Evolutionary conservation across 2,797 vertebrate species (phyloP).

Genomic region (Brachymystax lenok): DNA sequence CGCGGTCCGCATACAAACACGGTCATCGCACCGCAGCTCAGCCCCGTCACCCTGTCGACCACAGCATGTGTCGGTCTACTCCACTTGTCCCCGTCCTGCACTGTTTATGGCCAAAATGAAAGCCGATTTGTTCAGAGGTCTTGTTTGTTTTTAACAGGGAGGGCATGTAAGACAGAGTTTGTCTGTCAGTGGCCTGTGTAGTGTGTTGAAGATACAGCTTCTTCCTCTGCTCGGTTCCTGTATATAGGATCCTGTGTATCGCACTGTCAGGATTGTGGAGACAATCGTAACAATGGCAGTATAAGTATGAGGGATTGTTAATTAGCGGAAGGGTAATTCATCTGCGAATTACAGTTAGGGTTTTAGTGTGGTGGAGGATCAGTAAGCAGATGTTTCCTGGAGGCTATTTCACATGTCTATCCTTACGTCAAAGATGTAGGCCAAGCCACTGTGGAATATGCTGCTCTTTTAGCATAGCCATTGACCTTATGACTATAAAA

Average conservation of each 20-base stretch:
- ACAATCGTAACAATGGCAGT: neutral
- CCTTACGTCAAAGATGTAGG: slow-evolving; percentile 5
- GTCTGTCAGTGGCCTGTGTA: neutral
- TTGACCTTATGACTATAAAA: slow-evolving; percentile 13
- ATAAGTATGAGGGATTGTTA: neutral
- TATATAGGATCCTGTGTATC: neutral
- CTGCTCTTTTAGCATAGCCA: slow-evolving; percentile 4
- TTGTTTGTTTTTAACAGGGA: neutral
- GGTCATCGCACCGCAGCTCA: neutral
- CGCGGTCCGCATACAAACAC: neutral
- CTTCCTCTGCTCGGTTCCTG: neutral
- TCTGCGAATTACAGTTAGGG: slow-evolving; percentile 8
- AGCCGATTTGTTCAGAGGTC: neutral
- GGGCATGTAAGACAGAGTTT: neutral
- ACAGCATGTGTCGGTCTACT: neutral
- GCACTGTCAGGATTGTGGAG: neutral
- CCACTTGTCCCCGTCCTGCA: neutral
- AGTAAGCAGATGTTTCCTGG: slow-evolving; percentile 40
- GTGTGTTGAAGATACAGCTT: neutral
- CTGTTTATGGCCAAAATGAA: neutral
- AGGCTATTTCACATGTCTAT: slow-evolving; percentile 30
- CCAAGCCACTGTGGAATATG: neutral
- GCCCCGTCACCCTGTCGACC: neutral
- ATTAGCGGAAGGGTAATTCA: slow-evolving; percentile 20
- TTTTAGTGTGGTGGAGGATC: slow-evolving; percentile 3